phyloP scores from a whole-genome alignment of 2,797 vertebrate genomes.

The Ciconia nigra region DNA sequence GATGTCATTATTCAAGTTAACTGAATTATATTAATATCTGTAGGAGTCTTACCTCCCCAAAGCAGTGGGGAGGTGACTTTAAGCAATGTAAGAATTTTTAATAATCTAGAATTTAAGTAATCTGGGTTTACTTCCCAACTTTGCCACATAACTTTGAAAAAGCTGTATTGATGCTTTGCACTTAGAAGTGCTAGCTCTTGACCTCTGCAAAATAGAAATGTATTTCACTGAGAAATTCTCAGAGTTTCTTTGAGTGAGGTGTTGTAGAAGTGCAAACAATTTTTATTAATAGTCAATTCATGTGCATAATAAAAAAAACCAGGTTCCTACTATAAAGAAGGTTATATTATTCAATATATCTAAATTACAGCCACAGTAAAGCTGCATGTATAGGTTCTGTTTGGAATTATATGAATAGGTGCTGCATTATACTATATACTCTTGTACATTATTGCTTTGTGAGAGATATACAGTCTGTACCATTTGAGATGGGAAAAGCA shows the following conservation, averaged over 20 bases:
- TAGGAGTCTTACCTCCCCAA: background rate
- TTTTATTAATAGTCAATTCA: conserved; percentile 59
- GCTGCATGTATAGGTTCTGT: background rate
- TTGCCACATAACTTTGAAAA: background rate
- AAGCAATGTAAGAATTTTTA: background rate
- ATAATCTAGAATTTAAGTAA: background rate
- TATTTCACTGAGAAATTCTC: background rate
- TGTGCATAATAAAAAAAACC: conserved; percentile 43
- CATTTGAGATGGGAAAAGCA: background rate
- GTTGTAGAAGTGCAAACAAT: background rate
- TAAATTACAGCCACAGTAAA: conserved; percentile 40
- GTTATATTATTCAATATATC: conserved; percentile 56
- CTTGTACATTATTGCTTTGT: conserved; percentile 3
- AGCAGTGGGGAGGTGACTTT: background rate
- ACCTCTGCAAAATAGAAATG: background rate
- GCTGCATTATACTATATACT: background rate
- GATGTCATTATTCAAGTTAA: background rate
- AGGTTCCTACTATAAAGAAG: conserved; percentile 13
- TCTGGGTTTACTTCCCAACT: background rate
- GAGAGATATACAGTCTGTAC: background rate
- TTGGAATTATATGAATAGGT: conserved; percentile 29
- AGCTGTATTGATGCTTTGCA: background rate
- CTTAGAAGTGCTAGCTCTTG: background rate
- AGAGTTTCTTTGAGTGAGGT: background rate
- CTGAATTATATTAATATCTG: background rate